A percentile compares a stretch with the other conserved stretches of the same genome.
These are phyloP conservation scores for Rhysida immarginata DNA, from an alignment of 1,140 invertebrate genomes.

Conservation along the genomic window DNA sequence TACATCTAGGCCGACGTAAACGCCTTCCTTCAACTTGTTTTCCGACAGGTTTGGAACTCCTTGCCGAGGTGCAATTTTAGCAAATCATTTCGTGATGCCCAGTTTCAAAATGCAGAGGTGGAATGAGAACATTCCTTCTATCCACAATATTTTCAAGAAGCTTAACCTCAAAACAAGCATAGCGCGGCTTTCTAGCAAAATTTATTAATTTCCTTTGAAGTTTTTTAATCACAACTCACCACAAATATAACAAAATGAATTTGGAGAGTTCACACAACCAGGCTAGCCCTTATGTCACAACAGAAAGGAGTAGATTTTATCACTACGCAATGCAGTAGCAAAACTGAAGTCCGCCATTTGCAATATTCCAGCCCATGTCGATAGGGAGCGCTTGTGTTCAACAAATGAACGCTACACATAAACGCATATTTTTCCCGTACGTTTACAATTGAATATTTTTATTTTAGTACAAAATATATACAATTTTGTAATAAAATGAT, in stretches of 20 bases:
- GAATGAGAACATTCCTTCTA: background rate
- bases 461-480: no score
- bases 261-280: background rate
- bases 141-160: background rate
- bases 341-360: background rate
- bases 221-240: background rate
- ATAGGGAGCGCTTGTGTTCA: no score
- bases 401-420: no score
- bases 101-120: background rate
- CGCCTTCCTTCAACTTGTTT: background rate
- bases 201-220: background rate
- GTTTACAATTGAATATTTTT: no score
- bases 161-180: background rate
- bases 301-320: background rate
- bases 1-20: background rate
- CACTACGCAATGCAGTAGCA: background rate
- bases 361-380: background rate
- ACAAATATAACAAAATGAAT: background rate
- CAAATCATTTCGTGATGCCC: background rate
- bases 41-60: background rate
- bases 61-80: background rate
- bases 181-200: background rate
- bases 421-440: no score
- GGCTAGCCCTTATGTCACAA: background rate
- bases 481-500: no score